These are phyloP conservation scores for Notodonta dromedarius DNA, from an alignment of 2,888 invertebrate species.

Conservation along the genomic window DNA sequence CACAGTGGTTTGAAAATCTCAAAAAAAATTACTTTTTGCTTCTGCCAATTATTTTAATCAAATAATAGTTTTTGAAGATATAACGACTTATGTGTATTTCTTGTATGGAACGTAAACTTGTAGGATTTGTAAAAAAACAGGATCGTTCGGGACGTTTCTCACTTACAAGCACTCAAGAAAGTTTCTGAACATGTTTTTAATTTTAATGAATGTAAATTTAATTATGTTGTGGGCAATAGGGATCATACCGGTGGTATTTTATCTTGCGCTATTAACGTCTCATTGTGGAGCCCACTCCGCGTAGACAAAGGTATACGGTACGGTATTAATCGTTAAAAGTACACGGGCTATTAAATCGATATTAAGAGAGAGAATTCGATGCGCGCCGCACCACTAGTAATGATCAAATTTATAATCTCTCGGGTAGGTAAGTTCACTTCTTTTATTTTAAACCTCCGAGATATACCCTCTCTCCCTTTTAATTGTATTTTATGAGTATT, in stretches of 20 bases:
- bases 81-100: no score
- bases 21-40: no score
- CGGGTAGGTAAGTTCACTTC: constrained; percentile 77
- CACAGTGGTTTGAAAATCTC: no score
- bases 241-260: constrained; percentile 26
- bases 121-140: no score
- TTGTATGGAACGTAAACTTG: no score
- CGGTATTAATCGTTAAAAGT: constrained; percentile 65
- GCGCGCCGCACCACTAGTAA: constrained; percentile 78
- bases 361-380: constrained; percentile 75
- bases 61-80: no score
- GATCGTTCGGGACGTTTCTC: no score
- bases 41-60: no score
- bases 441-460: constrained; percentile 77
- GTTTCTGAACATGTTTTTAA: constrained; percentile 42
- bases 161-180: constrained; percentile 26
- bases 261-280: constrained; percentile 54
- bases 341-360: constrained; percentile 73
- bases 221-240: constrained; percentile 32
- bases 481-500: constrained; percentile 85
- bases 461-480: constrained; percentile 79
- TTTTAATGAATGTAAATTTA: constrained; percentile 27
- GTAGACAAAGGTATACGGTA: constrained; percentile 66
- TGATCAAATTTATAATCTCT: constrained; percentile 82
- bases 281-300: constrained; percentile 34